Evolutionary conservation across 2,888 invertebrate genomes (phyloP), one percentile per base, ranked within the genome.

Genomic region (Dryobotodes eremita): DNA sequence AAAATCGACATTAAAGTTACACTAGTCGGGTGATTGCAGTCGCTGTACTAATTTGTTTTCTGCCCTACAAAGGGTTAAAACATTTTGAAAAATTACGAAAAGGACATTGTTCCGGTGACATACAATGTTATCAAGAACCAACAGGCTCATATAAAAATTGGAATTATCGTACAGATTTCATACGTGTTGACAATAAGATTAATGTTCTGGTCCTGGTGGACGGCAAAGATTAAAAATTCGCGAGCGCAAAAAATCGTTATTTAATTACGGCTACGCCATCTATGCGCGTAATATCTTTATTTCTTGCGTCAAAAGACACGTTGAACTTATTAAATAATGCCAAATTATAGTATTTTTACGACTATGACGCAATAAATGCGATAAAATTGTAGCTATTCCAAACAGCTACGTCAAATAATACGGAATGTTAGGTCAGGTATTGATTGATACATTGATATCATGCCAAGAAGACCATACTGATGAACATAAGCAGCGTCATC

Each of bases 401-500:
- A 65, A 36, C 36, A 20, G 31, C n/a, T 62, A 62, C 77, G 61
- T 68, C 70, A 61, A 70, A 71, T 68, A 53, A 59, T 36, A 66
- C 23, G 15, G 65, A 75, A 50, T 64, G 4, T 46, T 1, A 61
- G 53, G 50, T n/a, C 17, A 23, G 17, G 26, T 66, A 74, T 73
- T 61, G 66, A 79, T 79, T 61, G 79, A 66, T 42, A 75, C 50
- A 65, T 80, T 75, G 80, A 70, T 70, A 75, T 65, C 50, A 75
- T 75, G 75, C 68, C 80, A 80, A 80, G 3, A 20, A 59, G 26
- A 78, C 57, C 26, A 36, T 4, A 23, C 1, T 8, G 15, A 55
- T 31, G 26, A 62, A 57, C 13, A 48, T 11, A 55, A n/a, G 1
- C 15, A 4, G 20, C 8, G 31, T 55, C 75, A 50, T 61, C 11